A percentile compares a stretch with the other conserved stretches of the same genome.
phyloP scores from a whole-genome alignment of 1,140 invertebrate genomes.

The Matsumurasca onukii region DNA sequence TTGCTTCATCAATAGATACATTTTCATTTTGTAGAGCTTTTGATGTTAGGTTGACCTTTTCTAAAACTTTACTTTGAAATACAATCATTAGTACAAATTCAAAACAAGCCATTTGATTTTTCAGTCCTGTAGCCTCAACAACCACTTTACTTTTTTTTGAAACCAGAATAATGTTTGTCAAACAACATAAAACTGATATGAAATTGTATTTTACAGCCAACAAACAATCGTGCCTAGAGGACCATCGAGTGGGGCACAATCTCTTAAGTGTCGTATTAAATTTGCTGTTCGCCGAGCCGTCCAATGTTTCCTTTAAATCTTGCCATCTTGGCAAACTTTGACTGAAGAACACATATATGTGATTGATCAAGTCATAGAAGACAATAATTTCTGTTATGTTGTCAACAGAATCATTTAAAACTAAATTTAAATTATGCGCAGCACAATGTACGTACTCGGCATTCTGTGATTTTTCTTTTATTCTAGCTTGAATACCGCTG shows the following conservation, averaged over 20 bases:
- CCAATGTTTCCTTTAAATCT: background rate
- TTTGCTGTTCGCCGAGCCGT: background rate
- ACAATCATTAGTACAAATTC: background rate
- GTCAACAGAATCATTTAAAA: constrained; percentile 23
- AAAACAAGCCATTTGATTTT: background rate
- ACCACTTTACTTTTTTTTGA: background rate
- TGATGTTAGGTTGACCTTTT: background rate
- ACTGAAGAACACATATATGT: constrained; percentile 25
- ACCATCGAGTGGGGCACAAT: background rate
- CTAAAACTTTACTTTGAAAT: background rate
- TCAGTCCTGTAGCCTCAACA: background rate
- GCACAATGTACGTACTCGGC: constrained; percentile 42
- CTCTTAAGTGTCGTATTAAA: background rate
- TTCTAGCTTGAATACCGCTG: constrained; percentile 40
- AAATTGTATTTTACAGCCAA: background rate
- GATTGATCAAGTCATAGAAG: constrained; percentile 19
- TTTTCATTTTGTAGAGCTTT: no score
- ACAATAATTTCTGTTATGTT: background rate
- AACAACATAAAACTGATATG: background rate
- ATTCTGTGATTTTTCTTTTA: constrained; percentile 39
- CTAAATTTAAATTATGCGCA: constrained; percentile 46
- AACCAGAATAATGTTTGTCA: background rate
- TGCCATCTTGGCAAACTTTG: constrained; percentile 16
- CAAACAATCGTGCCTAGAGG: background rate
- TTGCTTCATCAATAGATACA: background rate